phyloP scores from a whole-genome alignment of 2,888 invertebrate genomes.

The Helleia helle region DNA sequence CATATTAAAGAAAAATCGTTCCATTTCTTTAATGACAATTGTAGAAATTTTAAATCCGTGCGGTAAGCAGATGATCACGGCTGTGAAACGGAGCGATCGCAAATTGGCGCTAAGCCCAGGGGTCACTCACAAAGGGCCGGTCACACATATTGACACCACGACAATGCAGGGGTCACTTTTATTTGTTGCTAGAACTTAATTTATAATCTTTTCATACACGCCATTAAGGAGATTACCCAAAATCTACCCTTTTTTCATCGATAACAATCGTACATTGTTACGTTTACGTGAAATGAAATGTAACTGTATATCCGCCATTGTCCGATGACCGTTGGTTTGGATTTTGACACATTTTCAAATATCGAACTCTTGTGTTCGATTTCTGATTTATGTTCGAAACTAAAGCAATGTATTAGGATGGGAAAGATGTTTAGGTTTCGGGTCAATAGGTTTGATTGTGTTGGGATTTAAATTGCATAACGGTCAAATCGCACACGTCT shows the following conservation, averaged over 20 bases:
- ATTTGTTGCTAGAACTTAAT: constrained; percentile 74
- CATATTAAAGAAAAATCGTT: too few relatives aligned
- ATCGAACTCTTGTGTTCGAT: constrained; percentile 51
- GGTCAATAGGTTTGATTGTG: constrained; percentile 58
- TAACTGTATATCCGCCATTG: constrained; percentile 51
- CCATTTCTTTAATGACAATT: constrained; percentile 33
- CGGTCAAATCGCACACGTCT: constrained; percentile 65
- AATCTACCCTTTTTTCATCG: constrained; percentile 68
- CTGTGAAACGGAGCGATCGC: constrained; percentile 51
- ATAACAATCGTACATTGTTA: constrained; percentile 70
- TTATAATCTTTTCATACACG: constrained; percentile 75
- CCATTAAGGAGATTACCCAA: constrained; percentile 73
- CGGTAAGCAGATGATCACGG: constrained; percentile 42
- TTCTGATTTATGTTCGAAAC: constrained; percentile 62
- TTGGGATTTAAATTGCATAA: constrained; percentile 43
- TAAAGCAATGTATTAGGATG: constrained; percentile 23
- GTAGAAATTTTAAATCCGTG: constrained; percentile 35
- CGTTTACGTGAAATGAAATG: constrained; percentile 61
- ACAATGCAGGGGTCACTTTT: constrained; percentile 73
- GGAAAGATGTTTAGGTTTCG: constrained; percentile 53
- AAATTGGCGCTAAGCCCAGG: constrained; percentile 65
- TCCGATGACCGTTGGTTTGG: constrained; percentile 50
- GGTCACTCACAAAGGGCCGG: constrained; percentile 66
- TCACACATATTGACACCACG: constrained; percentile 72
- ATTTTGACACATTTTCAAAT: constrained; percentile 64